These are phyloP conservation scores for Gopherus evgoodei DNA, from an alignment of 2,113 vertebrate genomes.

Conservation along the genomic window DNA sequence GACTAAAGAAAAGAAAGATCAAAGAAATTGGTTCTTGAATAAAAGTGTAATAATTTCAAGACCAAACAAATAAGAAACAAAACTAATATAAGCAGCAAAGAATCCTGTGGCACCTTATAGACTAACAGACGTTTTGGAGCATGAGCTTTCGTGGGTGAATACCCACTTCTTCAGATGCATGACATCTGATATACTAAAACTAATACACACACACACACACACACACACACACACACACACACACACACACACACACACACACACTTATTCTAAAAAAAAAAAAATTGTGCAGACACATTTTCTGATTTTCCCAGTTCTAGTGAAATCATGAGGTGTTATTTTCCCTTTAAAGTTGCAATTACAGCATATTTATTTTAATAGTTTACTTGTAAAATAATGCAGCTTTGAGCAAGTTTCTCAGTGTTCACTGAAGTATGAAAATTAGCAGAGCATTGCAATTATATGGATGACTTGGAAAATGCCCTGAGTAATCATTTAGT, in stretches of 20 bases:
- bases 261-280: not conserved
- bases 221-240: too few species aligned
- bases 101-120: too few species aligned
- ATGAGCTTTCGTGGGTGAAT: too few species aligned
- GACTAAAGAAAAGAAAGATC: not conserved
- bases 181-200: too few species aligned
- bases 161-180: too few species aligned
- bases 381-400: not conserved
- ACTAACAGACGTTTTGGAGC: too few species aligned
- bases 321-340: not conserved
- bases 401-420: not conserved
- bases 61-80: not conserved
- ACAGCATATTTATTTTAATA: not conserved
- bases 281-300: not conserved
- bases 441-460: conserved; percentile 21
- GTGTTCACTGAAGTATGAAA: conserved; percentile 3
- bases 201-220: too few species aligned
- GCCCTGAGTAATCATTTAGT: not conserved
- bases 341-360: not conserved
- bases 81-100: not conserved
- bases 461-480: not conserved
- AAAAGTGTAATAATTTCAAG: not conserved
- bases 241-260: not conserved
- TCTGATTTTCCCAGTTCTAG: not conserved
- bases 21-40: not conserved